phyloP scores from a whole-genome alignment of 2,888 invertebrate genomes.

The Drosophila sordidula region DNA sequence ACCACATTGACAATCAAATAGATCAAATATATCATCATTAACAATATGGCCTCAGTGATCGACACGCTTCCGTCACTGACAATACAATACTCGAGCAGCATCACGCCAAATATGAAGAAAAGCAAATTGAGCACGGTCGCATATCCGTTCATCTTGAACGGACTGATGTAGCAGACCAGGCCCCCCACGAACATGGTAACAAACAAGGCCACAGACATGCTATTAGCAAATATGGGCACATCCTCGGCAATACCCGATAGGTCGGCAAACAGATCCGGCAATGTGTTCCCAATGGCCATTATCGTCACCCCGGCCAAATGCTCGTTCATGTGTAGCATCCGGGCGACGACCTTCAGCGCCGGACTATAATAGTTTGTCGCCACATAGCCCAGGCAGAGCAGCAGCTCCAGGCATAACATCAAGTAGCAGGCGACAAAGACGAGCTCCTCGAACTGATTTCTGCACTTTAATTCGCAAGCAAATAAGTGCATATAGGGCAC shows the following conservation, averaged over 20 bases:
- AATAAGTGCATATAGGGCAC: slow-evolving; percentile 45
- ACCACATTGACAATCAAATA: slow-evolving; percentile 34
- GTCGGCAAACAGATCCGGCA: slow-evolving; percentile 36
- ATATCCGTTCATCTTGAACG: slow-evolving; percentile 36
- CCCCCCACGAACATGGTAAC: slow-evolving; percentile 43
- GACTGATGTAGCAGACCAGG: slow-evolving; percentile 37
- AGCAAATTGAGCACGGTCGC: slow-evolving; percentile 37
- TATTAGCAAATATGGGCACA: slow-evolving; percentile 27
- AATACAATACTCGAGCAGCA: slow-evolving; percentile 17
- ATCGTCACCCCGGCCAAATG: slow-evolving; percentile 47
- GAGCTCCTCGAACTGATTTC: slow-evolving; percentile 33
- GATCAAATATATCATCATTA: too few relatives aligned
- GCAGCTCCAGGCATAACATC: slow-evolving; percentile 8
- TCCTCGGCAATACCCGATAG: background rate
- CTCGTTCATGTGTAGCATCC: slow-evolving; percentile 40
- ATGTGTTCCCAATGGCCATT: slow-evolving; percentile 44
- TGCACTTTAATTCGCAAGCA: slow-evolving; percentile 27
- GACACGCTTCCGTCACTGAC: fast-evolving
- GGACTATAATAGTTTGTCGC: slow-evolving; percentile 37
- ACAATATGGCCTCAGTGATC: slow-evolving; percentile 1
- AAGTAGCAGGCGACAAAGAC: slow-evolving; percentile 18
- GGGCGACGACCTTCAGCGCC: slow-evolving; percentile 35
- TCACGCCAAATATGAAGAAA: slow-evolving; percentile 24
- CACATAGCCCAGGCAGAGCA: slow-evolving; percentile 29
- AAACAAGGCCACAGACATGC: slow-evolving; percentile 14